These are phyloP conservation scores for Scolopax bukidnonensis DNA, from an alignment of 2,797 vertebrate genomes.

Conservation along the genomic window DNA sequence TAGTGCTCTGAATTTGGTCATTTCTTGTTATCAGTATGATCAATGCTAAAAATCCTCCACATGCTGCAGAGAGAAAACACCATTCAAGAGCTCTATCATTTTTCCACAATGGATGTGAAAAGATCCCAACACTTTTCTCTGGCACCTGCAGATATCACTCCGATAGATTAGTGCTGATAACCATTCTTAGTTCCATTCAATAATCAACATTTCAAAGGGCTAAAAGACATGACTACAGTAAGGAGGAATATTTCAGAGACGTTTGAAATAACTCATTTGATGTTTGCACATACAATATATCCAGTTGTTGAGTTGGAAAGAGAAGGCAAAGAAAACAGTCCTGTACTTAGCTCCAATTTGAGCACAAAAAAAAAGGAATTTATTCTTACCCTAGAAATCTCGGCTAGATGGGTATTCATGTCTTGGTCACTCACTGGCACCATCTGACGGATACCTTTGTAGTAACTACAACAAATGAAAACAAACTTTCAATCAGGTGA, in stretches of 20 bases:
- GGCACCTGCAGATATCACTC: background rate
- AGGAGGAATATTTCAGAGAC: background rate
- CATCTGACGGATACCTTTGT: slow-evolving; percentile 97
- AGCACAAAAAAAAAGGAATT: background rate
- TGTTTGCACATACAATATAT: background rate
- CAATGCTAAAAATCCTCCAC: background rate
- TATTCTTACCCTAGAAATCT: slow-evolving; percentile 93
- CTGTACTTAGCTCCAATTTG: background rate
- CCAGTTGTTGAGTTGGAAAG: background rate
- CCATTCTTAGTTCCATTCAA: background rate
- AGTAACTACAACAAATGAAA: slow-evolving; percentile 83
- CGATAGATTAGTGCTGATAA: background rate
- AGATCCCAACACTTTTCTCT: background rate
- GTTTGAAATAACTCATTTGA: background rate
- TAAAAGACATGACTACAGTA: background rate
- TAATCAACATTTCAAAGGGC: slow-evolving; percentile 7
- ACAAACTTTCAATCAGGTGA: background rate
- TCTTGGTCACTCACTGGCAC: slow-evolving; percentile 97
- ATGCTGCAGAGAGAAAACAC: background rate
- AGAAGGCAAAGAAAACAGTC: background rate
- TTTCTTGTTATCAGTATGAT: background rate
- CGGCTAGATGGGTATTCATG: slow-evolving; percentile 98
- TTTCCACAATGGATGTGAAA: background rate
- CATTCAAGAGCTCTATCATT: background rate
- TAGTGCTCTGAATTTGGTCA: background rate